Conservation (phyloP, 2,888 invertebrate species). For the Griposia aprilina region DNA sequence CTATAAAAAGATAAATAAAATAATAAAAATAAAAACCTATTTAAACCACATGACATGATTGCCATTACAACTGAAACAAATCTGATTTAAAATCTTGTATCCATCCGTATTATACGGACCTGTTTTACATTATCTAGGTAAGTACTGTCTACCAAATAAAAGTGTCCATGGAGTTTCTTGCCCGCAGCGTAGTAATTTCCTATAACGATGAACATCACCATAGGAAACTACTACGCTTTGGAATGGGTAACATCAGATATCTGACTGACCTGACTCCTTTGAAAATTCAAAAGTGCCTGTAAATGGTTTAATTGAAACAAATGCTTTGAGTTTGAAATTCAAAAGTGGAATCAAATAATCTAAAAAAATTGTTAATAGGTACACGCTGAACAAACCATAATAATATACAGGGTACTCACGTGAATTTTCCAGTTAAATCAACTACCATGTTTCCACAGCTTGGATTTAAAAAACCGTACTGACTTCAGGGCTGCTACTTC, state of each 20-base stretch:
- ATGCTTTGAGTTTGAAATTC: background rate
- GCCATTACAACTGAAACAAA: no score
- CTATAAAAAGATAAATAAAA: no score
- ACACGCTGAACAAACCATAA: background rate
- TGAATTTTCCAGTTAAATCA: slow-evolving; percentile 50
- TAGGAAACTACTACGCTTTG: background rate
- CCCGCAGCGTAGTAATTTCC: background rate
- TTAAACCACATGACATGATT: no score
- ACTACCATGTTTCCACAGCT: slow-evolving; percentile 64
- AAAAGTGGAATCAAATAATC: background rate
- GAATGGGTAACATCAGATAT: background rate
- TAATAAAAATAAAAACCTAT: no score
- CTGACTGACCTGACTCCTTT: background rate
- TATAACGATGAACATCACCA: background rate
- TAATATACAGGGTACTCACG: slow-evolving; percentile 47
- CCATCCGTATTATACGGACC: no score
- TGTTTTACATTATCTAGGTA: no score
- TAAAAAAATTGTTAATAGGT: background rate
- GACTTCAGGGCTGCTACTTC: slow-evolving; percentile 60
- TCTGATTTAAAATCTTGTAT: no score
- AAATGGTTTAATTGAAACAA: background rate
- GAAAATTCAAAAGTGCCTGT: background rate
- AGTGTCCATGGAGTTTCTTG: background rate
- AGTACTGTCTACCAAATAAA: background rate
- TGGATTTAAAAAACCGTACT: slow-evolving; percentile 40